These are phyloP conservation scores for Battus philenor DNA, from an alignment of 1,140 invertebrate species.

Conservation along the genomic window DNA sequence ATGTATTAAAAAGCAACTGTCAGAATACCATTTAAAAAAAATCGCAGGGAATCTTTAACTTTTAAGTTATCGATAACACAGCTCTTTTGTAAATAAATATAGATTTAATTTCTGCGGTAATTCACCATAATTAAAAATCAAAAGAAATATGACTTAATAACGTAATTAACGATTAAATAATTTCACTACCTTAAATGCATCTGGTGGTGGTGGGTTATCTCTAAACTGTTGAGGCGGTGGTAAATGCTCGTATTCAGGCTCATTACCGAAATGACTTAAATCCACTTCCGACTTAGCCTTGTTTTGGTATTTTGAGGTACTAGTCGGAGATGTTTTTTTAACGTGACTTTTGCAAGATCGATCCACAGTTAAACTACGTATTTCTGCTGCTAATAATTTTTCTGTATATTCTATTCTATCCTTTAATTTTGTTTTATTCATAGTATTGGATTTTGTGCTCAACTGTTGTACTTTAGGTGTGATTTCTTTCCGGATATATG, in stretches of 20 bases:
- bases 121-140: too few species aligned
- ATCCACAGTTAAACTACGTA: slow-evolving; percentile 67
- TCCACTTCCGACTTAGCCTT: slow-evolving; percentile 77
- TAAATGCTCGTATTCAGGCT: slow-evolving; percentile 84
- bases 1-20: too few species aligned
- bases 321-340: slow-evolving; percentile 31
- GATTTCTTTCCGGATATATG: slow-evolving; percentile 72
- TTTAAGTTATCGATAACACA: too few species aligned
- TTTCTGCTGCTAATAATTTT: slow-evolving; percentile 71
- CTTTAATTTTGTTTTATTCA: slow-evolving; percentile 60
- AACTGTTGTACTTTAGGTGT: slow-evolving; percentile 38
- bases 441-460: slow-evolving; percentile 44
- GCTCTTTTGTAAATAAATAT: slow-evolving; percentile 2
- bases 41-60: not conserved
- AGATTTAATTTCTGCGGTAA: slow-evolving; percentile 13
- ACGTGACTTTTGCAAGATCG: slow-evolving; percentile 55
- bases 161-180: too few species aligned
- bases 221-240: slow-evolving; percentile 91
- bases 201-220: slow-evolving; percentile 85
- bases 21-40: too few species aligned
- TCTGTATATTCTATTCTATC: slow-evolving; percentile 74
- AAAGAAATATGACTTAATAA: too few species aligned
- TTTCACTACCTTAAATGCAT: slow-evolving; percentile 81
- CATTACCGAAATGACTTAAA: slow-evolving; percentile 70
- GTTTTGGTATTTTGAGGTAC: slow-evolving; percentile 56